phyloP scores from a whole-genome alignment of 2,797 vertebrate species.

The Ambastaia sidthimunki region DNA sequence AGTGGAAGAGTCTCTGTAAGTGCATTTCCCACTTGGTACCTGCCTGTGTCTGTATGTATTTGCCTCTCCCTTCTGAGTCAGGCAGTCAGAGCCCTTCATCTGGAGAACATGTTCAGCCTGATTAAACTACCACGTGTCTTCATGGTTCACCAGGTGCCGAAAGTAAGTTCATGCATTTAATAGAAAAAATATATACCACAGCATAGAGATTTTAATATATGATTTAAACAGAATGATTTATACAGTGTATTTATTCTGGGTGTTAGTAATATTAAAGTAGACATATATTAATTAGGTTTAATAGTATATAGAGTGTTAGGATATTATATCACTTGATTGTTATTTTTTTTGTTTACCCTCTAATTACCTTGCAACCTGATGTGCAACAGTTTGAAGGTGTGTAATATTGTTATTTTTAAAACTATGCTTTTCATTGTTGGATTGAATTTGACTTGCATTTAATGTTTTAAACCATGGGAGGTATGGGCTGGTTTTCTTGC shows the following conservation, averaged over 20 bases:
- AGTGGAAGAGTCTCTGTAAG: slow-evolving; percentile 7
- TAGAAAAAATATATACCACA: background rate
- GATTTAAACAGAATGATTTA: background rate
- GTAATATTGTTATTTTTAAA: background rate
- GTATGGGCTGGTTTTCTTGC: background rate
- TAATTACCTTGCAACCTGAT: slow-evolving; percentile 29
- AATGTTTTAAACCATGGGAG: background rate
- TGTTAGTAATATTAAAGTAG: background rate
- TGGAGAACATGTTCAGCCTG: slow-evolving; percentile 80
- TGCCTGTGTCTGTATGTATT: background rate
- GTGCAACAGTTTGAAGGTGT: slow-evolving; percentile 26
- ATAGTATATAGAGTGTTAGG: background rate
- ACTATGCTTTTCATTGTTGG: background rate
- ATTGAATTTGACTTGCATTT: background rate
- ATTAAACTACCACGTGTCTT: slow-evolving; percentile 83
- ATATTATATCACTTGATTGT: slow-evolving; percentile 13
- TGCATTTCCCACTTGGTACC: slow-evolving; percentile 22
- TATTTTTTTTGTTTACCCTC: slow-evolving; percentile 9
- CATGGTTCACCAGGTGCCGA: slow-evolving; percentile 86
- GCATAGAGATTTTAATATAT: background rate
- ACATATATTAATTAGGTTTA: too few relatives aligned
- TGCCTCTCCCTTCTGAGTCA: slow-evolving; percentile 8
- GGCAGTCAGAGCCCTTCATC: slow-evolving; percentile 29
- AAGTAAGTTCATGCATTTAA: slow-evolving; percentile 78
- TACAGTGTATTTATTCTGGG: background rate